Conservation (phyloP, 2,888 invertebrate genomes). For the Slavum lentiscoides region DNA sequence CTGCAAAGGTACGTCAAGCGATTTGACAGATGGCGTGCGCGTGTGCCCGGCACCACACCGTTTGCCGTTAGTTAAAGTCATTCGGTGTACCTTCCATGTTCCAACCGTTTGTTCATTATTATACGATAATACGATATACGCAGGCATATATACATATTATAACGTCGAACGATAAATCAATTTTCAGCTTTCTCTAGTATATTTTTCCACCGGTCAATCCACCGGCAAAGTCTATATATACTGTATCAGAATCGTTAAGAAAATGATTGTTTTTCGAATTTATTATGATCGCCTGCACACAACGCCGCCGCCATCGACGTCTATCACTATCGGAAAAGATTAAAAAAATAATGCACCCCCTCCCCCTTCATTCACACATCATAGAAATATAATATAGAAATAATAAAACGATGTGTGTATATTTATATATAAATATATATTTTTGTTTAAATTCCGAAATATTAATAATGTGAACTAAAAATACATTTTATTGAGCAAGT, state of each 20-base stretch:
- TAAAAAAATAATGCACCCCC: neutral
- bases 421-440: too few species aligned
- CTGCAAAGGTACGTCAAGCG: too few species aligned
- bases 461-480: too few species aligned
- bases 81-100: neutral
- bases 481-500: too few species aligned
- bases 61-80: too few species aligned
- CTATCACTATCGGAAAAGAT: conserved; percentile 15
- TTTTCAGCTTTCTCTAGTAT: conserved; percentile 1
- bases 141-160: neutral
- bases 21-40: too few species aligned
- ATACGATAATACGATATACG: neutral
- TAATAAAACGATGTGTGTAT: too few species aligned
- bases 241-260: conserved; percentile 33
- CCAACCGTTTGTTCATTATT: conserved; percentile 5
- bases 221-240: neutral
- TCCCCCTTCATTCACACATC: too few species aligned
- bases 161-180: conserved; percentile 36
- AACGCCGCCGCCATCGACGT: neutral
- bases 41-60: too few species aligned
- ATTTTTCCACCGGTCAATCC: neutral
- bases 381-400: too few species aligned
- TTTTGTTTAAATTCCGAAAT: too few species aligned
- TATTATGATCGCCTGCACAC: neutral
- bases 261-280: conserved; percentile 31